A percentile compares a stretch with the other conserved stretches of the same genome.
These are phyloP conservation scores for Oscheius sp. DNA, from an alignment of 1,140 invertebrate species.

Conservation along the genomic window DNA sequence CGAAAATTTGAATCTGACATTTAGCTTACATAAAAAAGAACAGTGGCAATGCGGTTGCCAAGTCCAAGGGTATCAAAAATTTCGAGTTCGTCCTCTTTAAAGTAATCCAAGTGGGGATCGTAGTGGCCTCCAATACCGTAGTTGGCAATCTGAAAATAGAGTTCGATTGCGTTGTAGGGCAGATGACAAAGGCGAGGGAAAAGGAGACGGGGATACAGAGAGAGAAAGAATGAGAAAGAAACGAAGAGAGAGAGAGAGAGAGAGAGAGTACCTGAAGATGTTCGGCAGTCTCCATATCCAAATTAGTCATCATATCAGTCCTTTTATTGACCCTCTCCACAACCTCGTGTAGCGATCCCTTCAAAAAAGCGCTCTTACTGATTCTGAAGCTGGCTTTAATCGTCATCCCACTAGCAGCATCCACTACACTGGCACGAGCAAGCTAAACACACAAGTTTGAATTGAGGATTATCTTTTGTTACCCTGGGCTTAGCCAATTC, in stretches of 20 bases:
- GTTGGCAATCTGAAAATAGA: conserved; percentile 65
- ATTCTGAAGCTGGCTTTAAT: conserved; percentile 91
- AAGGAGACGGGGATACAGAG: not conserved
- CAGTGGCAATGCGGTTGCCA: conserved; percentile 90
- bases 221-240: too few species aligned
- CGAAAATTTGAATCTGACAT: too few species aligned
- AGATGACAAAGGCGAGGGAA: not conserved
- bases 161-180: too few species aligned
- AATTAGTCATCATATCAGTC: conserved; percentile 62
- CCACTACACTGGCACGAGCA: conserved; percentile 89
- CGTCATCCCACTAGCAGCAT: conserved; percentile 84
- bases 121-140: conserved; percentile 72
- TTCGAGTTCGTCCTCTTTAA: conserved; percentile 77
- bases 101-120: conserved; percentile 70
- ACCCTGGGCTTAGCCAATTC: conserved; percentile 79
- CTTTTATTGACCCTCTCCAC: conserved; percentile 72
- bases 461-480: not conserved
- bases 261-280: conserved; percentile 44
- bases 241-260: too few species aligned
- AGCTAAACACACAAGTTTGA: conserved; percentile 68
- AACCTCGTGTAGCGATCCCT: conserved; percentile 75
- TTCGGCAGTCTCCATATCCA: conserved; percentile 45
- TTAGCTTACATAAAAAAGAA: conserved; percentile 79
- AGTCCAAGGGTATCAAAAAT: conserved; percentile 78
- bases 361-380: conserved; percentile 93